Evolutionary conservation across 2,888 invertebrate species (phyloP).

Genomic region (Ashinkailepas kermadecensis): DNA sequence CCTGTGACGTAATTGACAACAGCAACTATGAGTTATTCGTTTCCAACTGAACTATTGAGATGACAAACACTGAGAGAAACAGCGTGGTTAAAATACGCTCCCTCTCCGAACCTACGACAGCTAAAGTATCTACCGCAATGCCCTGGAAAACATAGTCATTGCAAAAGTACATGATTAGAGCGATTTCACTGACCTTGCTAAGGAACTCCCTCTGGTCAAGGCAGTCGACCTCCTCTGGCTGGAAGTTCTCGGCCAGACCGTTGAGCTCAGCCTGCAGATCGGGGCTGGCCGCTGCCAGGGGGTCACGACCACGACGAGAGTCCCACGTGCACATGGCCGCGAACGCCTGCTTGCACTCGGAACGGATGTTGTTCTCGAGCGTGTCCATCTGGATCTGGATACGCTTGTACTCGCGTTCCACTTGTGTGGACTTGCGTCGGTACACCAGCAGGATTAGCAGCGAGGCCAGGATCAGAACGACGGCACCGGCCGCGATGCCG

Average conservation of each 20-base stretch:
- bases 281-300: not conserved
- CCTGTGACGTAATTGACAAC: too few relatives aligned
- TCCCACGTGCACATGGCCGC: constrained; percentile 51
- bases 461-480: constrained; percentile 62
- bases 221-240: constrained; percentile 10
- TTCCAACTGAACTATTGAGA: too few relatives aligned
- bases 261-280: not conserved
- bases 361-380: constrained; percentile 91
- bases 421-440: constrained; percentile 85
- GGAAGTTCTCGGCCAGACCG: not conserved
- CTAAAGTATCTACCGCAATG: too few relatives aligned
- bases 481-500: constrained; percentile 75
- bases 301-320: not conserved
- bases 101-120: too few relatives aligned
- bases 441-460: constrained; percentile 80
- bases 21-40: too few relatives aligned
- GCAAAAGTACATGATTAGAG: too few relatives aligned
- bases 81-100: too few relatives aligned
- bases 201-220: constrained; percentile 4
- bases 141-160: too few relatives aligned
- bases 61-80: too few relatives aligned
- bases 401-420: constrained; percentile 93
- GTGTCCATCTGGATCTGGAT: constrained; percentile 99
- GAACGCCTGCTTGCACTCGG: constrained; percentile 97
- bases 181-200: not conserved